Evolutionary conservation across 2,113 vertebrate species (phyloP).

Genomic region (Protomyctophum bolini): DNA sequence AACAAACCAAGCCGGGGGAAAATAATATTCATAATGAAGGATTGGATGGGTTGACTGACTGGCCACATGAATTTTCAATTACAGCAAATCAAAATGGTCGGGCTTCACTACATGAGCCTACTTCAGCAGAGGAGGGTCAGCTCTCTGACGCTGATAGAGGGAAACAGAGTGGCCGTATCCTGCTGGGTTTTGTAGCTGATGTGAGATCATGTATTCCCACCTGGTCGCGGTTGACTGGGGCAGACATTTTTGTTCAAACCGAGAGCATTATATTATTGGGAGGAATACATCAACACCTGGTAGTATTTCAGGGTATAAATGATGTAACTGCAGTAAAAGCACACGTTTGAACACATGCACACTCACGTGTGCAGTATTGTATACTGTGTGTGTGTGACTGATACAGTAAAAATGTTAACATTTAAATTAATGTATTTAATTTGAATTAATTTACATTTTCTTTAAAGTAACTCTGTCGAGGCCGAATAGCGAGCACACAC

Average conservation of each 20-base stretch:
- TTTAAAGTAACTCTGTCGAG: conserved; percentile 41
- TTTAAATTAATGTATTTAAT: conserved; percentile 1
- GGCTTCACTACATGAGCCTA: neutral
- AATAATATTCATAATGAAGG: conserved; percentile 7
- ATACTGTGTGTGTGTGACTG: conserved; percentile 23
- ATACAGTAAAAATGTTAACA: conserved; percentile 34
- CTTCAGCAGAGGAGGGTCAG: conserved; percentile 1
- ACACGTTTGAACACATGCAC: neutral
- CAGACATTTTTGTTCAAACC: conserved; percentile 13
- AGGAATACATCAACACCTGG: conserved; percentile 62
- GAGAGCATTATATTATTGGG: conserved; percentile 2
- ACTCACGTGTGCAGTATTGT: neutral
- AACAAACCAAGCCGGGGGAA: neutral
- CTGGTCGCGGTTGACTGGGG: conserved; percentile 48
- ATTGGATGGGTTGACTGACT: neutral
- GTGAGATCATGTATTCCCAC: conserved; percentile 41
- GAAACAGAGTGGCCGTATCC: conserved; percentile 24
- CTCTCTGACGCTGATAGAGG: neutral
- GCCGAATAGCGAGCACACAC: conserved; percentile 40
- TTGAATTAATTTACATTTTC: too few relatives aligned
- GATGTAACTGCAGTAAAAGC: neutral
- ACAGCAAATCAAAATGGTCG: conserved; percentile 18
- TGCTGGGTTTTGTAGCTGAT: conserved; percentile 13
- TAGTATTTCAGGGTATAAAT: conserved; percentile 40
- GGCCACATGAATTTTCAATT: conserved; percentile 36